Percentiles rank a stretch among this genome's conserved stretches.
Conservation (phyloP, 2,888 invertebrate species). For the Matsumyia berberina region DNA sequence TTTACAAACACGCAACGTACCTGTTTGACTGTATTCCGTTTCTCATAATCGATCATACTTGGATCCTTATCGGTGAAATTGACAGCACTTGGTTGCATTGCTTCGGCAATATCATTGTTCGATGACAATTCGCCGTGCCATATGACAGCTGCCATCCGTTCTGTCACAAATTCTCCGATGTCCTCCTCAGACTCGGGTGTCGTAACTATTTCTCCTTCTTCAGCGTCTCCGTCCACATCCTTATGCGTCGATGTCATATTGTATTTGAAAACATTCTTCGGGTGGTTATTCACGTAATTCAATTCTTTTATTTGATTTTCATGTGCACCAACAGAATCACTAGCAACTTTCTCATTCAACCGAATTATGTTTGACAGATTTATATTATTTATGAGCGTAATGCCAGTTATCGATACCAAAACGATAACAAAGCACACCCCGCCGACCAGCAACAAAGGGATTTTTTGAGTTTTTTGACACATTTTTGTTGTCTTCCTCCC, state of each 20-base stretch:
- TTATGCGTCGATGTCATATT: slow-evolving; percentile 71
- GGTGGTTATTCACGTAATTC: slow-evolving; percentile 83
- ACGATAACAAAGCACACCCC: slow-evolving; percentile 85
- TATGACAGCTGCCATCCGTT: slow-evolving; percentile 63
- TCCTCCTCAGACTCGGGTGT: slow-evolving; percentile 17
- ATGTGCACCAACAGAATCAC: slow-evolving; percentile 82
- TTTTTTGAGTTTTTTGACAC: slow-evolving; percentile 83
- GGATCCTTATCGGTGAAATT: slow-evolving; percentile 78
- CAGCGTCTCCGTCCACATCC: slow-evolving; percentile 49
- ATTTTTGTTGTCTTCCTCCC: slow-evolving; percentile 75
- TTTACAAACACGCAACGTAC: slow-evolving; percentile 77
- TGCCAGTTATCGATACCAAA: slow-evolving; percentile 85
- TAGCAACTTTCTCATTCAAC: slow-evolving; percentile 83
- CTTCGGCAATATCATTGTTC: slow-evolving; percentile 33
- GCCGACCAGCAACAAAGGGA: slow-evolving; percentile 82
- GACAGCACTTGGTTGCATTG: slow-evolving; percentile 33
- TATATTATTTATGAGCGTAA: slow-evolving; percentile 84
- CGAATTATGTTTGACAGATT: slow-evolving; percentile 83
- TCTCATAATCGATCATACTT: slow-evolving; percentile 82
- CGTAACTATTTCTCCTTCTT: slow-evolving; percentile 71
- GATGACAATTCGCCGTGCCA: slow-evolving; percentile 44
- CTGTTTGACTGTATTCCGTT: slow-evolving; percentile 83
- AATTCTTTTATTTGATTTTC: slow-evolving; percentile 81
- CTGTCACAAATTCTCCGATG: slow-evolving; percentile 45
- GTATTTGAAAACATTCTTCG: slow-evolving; percentile 81